phyloP scores from a whole-genome alignment of 2,888 invertebrate species.

The Criorhina ranunculi region DNA sequence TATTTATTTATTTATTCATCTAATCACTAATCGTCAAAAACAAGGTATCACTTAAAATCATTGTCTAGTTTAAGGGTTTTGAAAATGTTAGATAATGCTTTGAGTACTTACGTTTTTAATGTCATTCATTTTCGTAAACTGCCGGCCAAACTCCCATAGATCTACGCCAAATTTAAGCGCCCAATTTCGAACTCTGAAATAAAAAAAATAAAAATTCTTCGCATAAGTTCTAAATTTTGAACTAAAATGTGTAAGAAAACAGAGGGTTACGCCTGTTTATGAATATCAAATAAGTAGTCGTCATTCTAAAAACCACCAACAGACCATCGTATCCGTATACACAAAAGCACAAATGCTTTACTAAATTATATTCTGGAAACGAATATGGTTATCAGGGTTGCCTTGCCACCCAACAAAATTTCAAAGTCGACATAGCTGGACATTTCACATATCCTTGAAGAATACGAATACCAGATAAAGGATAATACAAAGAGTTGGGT shows the following conservation, averaged over 20 bases:
- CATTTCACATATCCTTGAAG: constrained; percentile 31
- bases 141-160: constrained; percentile 94
- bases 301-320: not conserved
- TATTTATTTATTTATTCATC: no score
- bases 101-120: constrained; percentile 91
- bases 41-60: no score
- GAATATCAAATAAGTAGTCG: constrained; percentile 30
- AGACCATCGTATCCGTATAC: not conserved
- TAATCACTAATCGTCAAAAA: no score
- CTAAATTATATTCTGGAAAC: constrained; percentile 12
- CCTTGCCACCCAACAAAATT: no score
- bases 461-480: not conserved
- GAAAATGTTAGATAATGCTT: no score
- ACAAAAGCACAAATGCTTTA: constrained; percentile 34
- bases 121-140: constrained; percentile 94
- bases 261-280: constrained; percentile 7
- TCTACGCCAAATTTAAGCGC: constrained; percentile 95
- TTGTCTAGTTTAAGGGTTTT: no score
- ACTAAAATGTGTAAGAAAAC: not conserved
- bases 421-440: constrained; percentile 24
- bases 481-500: not conserved
- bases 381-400: not conserved
- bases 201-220: constrained; percentile 78
- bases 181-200: constrained; percentile 95
- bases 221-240: constrained; percentile 22